Conservation (phyloP, 2,113 vertebrate species). For the Lophura nycthemera region DNA sequence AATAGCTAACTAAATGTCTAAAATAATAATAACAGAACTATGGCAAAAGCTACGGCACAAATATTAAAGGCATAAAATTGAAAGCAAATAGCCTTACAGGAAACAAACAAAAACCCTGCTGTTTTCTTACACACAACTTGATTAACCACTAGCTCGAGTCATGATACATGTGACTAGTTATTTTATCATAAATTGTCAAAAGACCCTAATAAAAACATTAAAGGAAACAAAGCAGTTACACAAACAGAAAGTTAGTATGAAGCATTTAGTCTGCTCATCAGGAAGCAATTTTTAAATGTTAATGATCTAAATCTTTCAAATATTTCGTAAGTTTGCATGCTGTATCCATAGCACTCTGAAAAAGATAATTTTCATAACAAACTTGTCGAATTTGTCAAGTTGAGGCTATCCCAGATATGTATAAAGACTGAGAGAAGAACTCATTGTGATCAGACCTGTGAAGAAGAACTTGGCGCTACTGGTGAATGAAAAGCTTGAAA, state of each 20-base stretch:
- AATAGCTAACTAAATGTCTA: constrained; percentile 42
- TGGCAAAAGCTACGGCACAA: not conserved
- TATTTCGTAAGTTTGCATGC: not conserved
- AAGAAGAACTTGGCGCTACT: too few relatives aligned
- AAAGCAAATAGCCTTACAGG: constrained; percentile 23
- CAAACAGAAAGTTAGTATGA: not conserved
- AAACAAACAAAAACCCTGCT: not conserved
- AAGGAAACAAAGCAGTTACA: not conserved
- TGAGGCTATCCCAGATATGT: too few relatives aligned
- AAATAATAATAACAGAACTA: constrained; percentile 45
- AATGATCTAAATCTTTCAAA: not conserved
- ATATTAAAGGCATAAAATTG: constrained; percentile 28
- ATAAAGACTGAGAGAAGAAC: too few relatives aligned
- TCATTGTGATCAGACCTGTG: too few relatives aligned
- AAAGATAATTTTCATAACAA: not conserved
- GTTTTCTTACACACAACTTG: not conserved
- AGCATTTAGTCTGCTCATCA: not conserved
- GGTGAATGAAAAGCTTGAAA: too few relatives aligned
- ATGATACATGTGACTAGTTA: not conserved
- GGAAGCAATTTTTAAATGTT: not conserved
- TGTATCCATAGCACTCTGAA: not conserved
- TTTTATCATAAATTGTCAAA: not conserved
- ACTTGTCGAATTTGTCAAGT: not conserved
- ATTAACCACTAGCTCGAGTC: not conserved
- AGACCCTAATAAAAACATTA: not conserved